Conservation (phyloP, 2,797 vertebrate species). For the Peromyscus attwateri region DNA sequence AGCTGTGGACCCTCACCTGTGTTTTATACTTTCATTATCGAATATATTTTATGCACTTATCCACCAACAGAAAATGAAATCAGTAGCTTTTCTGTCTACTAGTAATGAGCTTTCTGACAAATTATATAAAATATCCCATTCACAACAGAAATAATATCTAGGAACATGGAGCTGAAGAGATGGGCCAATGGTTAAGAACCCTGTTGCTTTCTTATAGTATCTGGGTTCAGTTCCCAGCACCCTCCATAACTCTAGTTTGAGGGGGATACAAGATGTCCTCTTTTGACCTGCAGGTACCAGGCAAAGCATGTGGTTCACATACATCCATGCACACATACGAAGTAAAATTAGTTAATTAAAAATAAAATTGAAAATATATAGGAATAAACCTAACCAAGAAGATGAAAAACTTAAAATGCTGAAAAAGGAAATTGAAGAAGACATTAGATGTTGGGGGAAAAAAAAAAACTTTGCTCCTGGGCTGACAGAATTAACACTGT, state of each 20-base stretch:
- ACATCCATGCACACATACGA: neutral
- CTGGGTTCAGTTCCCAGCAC: neutral
- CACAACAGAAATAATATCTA: neutral
- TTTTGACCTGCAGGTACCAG: neutral
- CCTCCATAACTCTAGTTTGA: neutral
- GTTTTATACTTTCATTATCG: neutral
- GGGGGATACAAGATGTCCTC: neutral
- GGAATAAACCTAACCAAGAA: neutral
- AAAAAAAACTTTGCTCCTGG: neutral
- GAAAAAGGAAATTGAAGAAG: neutral
- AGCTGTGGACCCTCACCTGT: neutral
- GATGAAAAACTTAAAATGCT: neutral
- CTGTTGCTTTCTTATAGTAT: neutral
- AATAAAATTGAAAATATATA: neutral
- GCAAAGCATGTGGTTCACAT: neutral
- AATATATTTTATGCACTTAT: neutral
- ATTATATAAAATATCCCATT: neutral
- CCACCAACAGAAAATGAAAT: neutral
- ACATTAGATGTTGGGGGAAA: neutral
- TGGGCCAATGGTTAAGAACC: neutral
- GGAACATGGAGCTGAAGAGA: neutral
- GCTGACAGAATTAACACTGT: neutral
- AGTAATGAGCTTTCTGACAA: neutral
- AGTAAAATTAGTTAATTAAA: neutral
- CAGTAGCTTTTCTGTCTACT: neutral